Base-by-base conservation (phyloP, 2,888 invertebrate genomes). In the Rhogogaster chlorosoma region DNA sequence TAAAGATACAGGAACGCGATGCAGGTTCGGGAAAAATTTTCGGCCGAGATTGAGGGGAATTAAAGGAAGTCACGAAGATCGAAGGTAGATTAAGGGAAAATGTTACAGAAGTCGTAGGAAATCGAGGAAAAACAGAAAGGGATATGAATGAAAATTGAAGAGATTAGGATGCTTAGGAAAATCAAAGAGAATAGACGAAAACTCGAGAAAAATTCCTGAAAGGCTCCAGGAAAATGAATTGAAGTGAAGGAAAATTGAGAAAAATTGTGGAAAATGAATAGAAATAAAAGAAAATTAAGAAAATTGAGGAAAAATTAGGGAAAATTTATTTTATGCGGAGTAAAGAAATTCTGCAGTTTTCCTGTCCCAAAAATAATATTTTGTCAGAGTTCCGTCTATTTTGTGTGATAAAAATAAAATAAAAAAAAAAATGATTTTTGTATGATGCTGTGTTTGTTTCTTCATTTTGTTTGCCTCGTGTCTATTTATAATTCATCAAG, bases 401-500 rank as follows among this genome's bases (percentile, higher is more conserved):
- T 32, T 15, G 32, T 12, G 22, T 32, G 1, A 67, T 15, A 18
- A 15, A 10, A n/a, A n/a, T n/a, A n/a, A n/a, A n/a, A n/a, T n/a
- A n/a, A n/a, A n/a, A n/a, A n/a, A n/a, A n/a, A 67, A 4, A 12
- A 32, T 6, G 18, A 45, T 15, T 67, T 32, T 18, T 29, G 4
- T 15, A 15, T 2, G 32, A 32, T 12, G 32, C 26, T 67, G 67
- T 29, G 6, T 32, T 32, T 67, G 18, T 22, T 67, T 67, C 4
- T 29, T 12, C 9, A 6, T n/a, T 42, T 10, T 73, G 73, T 73
- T 73, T 73, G 42, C 73, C 10, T 22, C 26, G 42, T 38, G 73
- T 73, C 38, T 73, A 73, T 73, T 73, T 73, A 73, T 73, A 73
- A 73, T 73, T 42, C 73, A 73, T 73, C 73, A 73, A 73, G 42